Conservation (phyloP, 2,113 vertebrate species). For the Promerops cafer region DNA sequence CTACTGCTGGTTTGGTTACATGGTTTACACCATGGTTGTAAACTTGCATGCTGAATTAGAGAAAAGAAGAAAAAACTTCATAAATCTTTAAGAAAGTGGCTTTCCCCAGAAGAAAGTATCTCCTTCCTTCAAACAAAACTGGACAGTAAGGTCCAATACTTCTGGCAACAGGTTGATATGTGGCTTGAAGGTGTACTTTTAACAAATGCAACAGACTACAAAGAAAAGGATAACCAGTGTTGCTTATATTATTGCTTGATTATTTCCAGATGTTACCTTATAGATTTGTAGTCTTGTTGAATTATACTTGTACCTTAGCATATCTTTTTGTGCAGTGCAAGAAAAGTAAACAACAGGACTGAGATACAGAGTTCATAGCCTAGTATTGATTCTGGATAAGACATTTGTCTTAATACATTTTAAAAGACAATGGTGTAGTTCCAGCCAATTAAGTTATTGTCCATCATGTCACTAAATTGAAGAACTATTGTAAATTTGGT, state of each 20-base stretch:
- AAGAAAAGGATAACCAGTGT: neutral
- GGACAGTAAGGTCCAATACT: neutral
- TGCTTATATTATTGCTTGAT: neutral
- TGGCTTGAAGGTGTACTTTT: neutral
- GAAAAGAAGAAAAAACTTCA: neutral
- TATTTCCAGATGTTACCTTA: neutral
- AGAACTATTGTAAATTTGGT: neutral
- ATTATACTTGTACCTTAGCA: neutral
- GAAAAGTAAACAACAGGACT: neutral
- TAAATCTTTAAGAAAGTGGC: neutral
- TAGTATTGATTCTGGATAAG: neutral
- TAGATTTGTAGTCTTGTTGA: neutral
- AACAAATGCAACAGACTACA: neutral
- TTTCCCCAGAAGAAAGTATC: neutral
- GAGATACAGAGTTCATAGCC: neutral
- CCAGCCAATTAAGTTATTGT: neutral
- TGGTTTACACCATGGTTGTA: neutral
- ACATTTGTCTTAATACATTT: neutral
- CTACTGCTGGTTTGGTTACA: neutral
- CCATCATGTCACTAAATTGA: neutral
- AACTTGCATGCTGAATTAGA: neutral
- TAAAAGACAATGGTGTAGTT: neutral
- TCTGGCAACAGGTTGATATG: neutral
- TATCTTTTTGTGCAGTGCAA: neutral
- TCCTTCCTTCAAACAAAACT: neutral